Evolutionary conservation across 2,888 invertebrate genomes (phyloP).

Genomic region (Pristionchus mayeri): DNA sequence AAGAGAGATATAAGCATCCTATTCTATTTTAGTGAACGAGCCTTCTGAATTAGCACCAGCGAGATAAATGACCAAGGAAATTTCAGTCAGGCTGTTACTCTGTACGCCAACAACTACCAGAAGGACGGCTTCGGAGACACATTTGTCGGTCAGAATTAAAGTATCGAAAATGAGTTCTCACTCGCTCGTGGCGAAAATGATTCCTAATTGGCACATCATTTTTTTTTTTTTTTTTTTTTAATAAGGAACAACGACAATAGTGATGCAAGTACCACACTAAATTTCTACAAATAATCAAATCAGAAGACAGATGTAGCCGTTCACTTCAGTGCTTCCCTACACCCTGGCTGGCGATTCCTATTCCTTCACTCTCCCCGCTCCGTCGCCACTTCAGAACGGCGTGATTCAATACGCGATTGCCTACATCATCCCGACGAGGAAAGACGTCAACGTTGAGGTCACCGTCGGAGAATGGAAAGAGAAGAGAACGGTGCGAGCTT

Average conservation of each 20-base stretch:
- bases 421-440: slow-evolving; percentile 41
- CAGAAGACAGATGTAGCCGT: not conserved
- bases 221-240: too few species aligned
- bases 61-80: too few species aligned
- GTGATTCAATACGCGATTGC: slow-evolving; percentile 34
- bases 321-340: slow-evolving; percentile 38
- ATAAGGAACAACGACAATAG: too few species aligned
- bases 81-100: not conserved
- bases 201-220: too few species aligned
- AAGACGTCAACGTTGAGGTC: slow-evolving; percentile 24
- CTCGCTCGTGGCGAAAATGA: too few species aligned
- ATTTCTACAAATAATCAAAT: not conserved
- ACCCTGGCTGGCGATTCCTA: slow-evolving; percentile 30
- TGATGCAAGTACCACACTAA: too few species aligned
- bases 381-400: slow-evolving; percentile 10
- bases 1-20: too few species aligned
- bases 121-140: slow-evolving; percentile 61
- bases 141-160: slow-evolving; percentile 56
- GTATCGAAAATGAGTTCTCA: not conserved
- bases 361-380: slow-evolving; percentile 40
- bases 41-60: too few species aligned
- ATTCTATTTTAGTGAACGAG: too few species aligned
- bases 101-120: slow-evolving; percentile 60
- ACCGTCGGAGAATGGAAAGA: not conserved
- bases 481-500: slow-evolving; percentile 7